phyloP scores from a whole-genome alignment of 2,113 vertebrate genomes.

The Pantherophis guttatus region DNA sequence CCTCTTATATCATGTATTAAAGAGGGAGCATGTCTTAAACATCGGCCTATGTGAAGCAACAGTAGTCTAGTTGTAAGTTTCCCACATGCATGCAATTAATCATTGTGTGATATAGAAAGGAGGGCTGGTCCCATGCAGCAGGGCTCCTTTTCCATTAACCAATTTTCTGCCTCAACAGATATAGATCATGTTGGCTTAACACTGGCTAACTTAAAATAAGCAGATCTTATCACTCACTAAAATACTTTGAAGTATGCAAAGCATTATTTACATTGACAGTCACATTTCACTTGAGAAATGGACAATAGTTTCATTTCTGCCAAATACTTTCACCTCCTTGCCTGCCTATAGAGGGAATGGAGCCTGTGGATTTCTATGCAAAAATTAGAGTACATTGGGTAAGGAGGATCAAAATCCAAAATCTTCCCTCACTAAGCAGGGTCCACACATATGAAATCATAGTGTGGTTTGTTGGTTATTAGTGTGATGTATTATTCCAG shows the following conservation, averaged over 20 bases:
- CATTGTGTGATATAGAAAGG: not conserved
- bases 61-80: not conserved
- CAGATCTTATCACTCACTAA: not conserved
- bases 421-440: not conserved
- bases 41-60: not conserved
- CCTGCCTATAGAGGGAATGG: not conserved
- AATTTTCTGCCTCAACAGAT: not conserved
- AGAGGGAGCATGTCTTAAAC: not conserved
- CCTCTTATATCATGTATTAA: not conserved
- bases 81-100: not conserved
- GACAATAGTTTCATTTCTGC: not conserved
- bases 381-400: not conserved
- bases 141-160: not conserved
- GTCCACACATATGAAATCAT: not conserved
- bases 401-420: not conserved
- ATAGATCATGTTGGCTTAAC: not conserved
- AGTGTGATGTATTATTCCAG: not conserved
- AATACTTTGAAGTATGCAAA: not conserved
- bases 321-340: not conserved
- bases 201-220: not conserved
- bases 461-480: not conserved
- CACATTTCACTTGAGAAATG: not conserved
- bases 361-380: not conserved
- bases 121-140: not conserved
- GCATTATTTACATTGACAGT: not conserved